These are phyloP conservation scores for Ispidina picta DNA, from an alignment of 2,797 vertebrate species.

Conservation along the genomic window DNA sequence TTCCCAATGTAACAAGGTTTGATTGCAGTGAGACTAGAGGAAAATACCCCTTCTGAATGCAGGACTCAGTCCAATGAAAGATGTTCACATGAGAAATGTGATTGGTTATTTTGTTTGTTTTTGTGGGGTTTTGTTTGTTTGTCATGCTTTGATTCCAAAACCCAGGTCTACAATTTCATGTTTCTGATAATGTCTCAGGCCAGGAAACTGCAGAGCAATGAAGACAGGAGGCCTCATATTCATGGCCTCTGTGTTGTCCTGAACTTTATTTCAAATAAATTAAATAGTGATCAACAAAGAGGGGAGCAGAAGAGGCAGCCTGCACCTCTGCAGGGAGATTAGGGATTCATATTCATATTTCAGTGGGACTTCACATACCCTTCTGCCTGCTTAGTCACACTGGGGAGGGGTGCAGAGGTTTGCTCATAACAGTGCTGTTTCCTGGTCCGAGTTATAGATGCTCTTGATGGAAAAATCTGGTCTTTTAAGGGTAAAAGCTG, in stretches of 20 bases:
- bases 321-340: background rate
- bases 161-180: background rate
- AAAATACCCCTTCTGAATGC: background rate
- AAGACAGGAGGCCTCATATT: background rate
- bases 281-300: background rate
- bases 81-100: background rate
- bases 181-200: background rate
- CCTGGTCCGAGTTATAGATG: background rate
- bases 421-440: background rate
- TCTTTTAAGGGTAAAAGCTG: background rate
- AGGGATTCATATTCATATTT: background rate
- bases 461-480: background rate
- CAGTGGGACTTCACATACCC: background rate
- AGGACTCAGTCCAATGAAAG: background rate
- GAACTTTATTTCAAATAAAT: background rate
- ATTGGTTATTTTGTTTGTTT: background rate
- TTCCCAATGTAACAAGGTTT: background rate
- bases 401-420: background rate
- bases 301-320: background rate
- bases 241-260: rapidly evolving
- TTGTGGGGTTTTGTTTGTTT: background rate
- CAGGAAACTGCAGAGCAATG: background rate
- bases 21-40: background rate
- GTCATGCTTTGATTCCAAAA: background rate
- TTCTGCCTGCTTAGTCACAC: background rate